These are phyloP conservation scores for Leucopternis melanops DNA, from an alignment of 2,113 vertebrate genomes.

Conservation along the genomic window DNA sequence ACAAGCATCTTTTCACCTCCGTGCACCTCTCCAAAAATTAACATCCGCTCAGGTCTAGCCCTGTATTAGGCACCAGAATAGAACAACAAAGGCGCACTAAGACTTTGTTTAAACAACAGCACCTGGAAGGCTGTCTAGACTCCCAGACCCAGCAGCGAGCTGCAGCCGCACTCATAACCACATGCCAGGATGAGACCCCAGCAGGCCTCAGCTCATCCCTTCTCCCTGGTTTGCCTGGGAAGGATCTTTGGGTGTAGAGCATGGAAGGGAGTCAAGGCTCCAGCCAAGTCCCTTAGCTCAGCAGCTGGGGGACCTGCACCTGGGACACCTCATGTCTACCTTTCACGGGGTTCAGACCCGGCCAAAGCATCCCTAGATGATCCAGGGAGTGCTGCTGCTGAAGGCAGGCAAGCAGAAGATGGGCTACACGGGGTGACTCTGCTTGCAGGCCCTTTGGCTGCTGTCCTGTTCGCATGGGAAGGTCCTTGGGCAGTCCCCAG, in stretches of 20 bases:
- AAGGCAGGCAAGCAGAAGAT: background rate
- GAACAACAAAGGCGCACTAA: background rate
- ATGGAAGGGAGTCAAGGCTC: background rate
- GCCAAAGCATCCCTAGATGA: background rate
- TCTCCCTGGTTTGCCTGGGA: background rate
- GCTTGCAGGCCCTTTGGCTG: background rate
- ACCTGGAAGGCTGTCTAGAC: background rate
- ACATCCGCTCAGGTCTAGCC: background rate
- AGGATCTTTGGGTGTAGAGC: background rate
- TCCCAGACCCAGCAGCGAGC: background rate
- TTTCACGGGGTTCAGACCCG: background rate
- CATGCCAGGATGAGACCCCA: background rate
- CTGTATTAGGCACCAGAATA: background rate
- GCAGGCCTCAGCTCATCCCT: background rate
- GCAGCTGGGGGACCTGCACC: background rate
- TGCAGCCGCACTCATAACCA: fast-evolving
- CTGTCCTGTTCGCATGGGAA: background rate
- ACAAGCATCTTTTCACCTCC: background rate
- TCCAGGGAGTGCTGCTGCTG: background rate
- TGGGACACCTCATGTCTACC: background rate
- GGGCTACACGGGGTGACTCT: background rate
- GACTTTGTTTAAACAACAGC: background rate
- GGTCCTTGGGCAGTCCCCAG: background rate
- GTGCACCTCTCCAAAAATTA: background rate
- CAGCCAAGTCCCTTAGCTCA: background rate